Evolutionary conservation across 1,140 invertebrate species (phyloP).

Genomic region (Thaumetopoea pityocampa): DNA sequence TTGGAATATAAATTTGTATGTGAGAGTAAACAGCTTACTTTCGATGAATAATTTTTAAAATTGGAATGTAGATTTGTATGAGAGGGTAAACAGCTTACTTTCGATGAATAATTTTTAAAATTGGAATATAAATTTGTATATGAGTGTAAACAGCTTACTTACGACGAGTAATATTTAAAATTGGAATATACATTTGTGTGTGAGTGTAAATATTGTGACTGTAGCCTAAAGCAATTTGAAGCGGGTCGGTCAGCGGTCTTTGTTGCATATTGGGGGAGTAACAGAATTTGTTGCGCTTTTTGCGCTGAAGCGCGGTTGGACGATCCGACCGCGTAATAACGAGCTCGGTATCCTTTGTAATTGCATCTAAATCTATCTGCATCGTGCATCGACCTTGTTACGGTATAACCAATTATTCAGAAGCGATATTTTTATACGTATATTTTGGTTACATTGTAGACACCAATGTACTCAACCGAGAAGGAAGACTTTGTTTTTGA

Average conservation of each 20-base stretch:
- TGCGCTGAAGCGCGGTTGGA: constrained; percentile 61
- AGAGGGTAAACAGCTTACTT: neutral
- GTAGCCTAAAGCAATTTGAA: constrained; percentile 72
- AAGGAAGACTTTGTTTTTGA: no score
- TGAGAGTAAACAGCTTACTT: no score
- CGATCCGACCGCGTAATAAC: constrained; percentile 53
- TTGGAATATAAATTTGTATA: constrained; percentile 4
- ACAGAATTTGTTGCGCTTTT: constrained; percentile 74
- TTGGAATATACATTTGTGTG: constrained; percentile 57
- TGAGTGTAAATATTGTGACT: constrained; percentile 65
- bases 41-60: no score
- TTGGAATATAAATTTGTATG: no score
- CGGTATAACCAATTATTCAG: constrained; percentile 34
- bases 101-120: neutral
- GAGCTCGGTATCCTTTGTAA: constrained; percentile 68
- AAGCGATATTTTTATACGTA: constrained; percentile 4
- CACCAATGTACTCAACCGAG: no score
- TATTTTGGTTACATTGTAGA: neutral
- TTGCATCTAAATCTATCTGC: constrained; percentile 62
- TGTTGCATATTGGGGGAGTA: constrained; percentile 72
- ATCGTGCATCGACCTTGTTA: constrained; percentile 42
- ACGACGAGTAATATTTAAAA: constrained; percentile 40
- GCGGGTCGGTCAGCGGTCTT: constrained; percentile 66
- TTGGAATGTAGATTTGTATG: no score
- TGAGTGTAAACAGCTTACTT: constrained; percentile 7